A percentile compares a stretch with the other conserved stretches of the same genome.
Conservation (phyloP, 2,888 invertebrate species). For the Rambutsinella grinnellia region DNA sequence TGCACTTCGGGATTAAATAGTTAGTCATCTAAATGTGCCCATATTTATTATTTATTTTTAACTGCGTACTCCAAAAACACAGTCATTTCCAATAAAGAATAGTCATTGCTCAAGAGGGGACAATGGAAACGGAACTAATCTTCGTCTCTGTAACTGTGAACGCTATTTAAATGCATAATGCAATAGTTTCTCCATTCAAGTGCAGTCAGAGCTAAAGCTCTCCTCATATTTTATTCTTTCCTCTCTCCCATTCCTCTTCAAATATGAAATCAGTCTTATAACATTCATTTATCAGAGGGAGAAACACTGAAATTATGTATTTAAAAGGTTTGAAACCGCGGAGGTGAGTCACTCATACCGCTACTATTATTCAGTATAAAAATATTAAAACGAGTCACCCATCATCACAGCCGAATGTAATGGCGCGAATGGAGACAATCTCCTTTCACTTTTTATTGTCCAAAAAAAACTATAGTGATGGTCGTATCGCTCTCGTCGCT, state of each 20-base stretch:
- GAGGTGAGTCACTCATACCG: too few species aligned
- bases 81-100: too few species aligned
- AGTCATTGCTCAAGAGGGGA: neutral
- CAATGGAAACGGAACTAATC: neutral
- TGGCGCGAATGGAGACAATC: too few species aligned
- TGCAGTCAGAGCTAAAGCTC: neutral
- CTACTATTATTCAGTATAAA: too few species aligned
- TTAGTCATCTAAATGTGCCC: neutral
- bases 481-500: neutral
- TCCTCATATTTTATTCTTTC: neutral
- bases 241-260: neutral
- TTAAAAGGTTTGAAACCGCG: too few species aligned
- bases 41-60: constrained; percentile 5
- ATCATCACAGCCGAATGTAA: too few species aligned
- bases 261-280: neutral
- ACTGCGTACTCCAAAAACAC: neutral
- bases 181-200: neutral
- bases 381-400: too few species aligned
- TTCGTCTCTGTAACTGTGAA: neutral
- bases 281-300: neutral
- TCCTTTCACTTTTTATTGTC: too few species aligned
- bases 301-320: neutral
- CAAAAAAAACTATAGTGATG: neutral
- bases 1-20: constrained; percentile 14
- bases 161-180: constrained; percentile 33